Percentiles rank a stretch among this genome's conserved stretches.
Evolutionary conservation across 2,797 vertebrate genomes (phyloP).

Genomic region (Etheostoma perlongum): DNA sequence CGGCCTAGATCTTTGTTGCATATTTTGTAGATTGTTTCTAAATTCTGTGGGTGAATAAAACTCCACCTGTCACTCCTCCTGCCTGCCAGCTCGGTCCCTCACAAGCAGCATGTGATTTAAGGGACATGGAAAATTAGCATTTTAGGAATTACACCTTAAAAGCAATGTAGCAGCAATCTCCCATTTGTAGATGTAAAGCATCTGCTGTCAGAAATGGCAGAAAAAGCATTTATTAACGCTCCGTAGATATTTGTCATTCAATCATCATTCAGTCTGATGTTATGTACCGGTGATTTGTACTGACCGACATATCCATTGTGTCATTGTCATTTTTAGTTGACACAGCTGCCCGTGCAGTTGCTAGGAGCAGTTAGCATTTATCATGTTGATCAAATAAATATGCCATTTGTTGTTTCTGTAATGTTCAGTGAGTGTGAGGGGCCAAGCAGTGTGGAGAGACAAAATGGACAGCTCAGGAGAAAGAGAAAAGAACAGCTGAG

Average conservation of each 20-base stretch:
- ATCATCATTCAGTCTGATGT: constrained; percentile 7
- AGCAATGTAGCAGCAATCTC: not conserved
- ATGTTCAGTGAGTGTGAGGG: not conserved
- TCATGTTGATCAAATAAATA: not conserved
- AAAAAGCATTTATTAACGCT: not conserved
- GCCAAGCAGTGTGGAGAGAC: not conserved
- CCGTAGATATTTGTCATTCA: not conserved
- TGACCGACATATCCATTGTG: not conserved
- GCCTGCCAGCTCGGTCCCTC: not conserved
- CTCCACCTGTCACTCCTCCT: not conserved
- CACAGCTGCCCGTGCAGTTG: constrained; percentile 3
- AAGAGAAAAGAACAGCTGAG: not conserved
- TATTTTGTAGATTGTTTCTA: not conserved
- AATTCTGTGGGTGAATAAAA: not conserved
- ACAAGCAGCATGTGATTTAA: constrained; percentile 3
- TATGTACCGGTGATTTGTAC: not conserved
- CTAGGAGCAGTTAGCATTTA: not conserved
- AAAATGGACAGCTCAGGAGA: not conserved
- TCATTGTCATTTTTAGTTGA: constrained; percentile 1
- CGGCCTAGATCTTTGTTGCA: too few relatives aligned
- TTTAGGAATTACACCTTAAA: not conserved
- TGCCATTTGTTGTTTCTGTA: not conserved
- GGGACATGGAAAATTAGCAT: not conserved
- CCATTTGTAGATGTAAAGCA: not conserved
- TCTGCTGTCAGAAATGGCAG: not conserved